phyloP scores from a whole-genome alignment of 2,113 vertebrate genomes.

The Tupaia chinensis region DNA sequence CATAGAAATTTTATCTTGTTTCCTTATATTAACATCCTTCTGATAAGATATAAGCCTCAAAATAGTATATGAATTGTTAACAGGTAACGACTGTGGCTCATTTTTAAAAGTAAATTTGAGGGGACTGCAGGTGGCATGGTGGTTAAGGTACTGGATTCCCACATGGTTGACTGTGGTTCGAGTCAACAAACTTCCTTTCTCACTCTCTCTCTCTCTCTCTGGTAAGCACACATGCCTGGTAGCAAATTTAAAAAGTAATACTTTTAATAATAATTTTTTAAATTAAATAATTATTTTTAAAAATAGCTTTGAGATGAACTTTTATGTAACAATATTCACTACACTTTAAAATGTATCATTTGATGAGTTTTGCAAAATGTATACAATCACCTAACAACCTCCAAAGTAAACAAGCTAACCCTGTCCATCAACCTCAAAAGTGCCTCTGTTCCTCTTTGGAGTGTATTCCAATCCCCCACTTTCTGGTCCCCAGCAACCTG shows the following conservation, averaged over 20 bases:
- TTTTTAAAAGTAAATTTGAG: not conserved
- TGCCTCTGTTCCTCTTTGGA: not conserved
- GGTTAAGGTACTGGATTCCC: too few species aligned
- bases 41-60: not conserved
- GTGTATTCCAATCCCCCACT: not conserved
- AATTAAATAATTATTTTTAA: not conserved
- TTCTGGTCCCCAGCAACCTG: not conserved
- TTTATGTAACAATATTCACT: not conserved
- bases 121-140: too few species aligned
- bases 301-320: not conserved
- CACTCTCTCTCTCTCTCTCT: too few species aligned
- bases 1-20: constrained; percentile 22
- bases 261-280: too few species aligned
- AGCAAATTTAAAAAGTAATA: too few species aligned
- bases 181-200: too few species aligned
- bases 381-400: not conserved
- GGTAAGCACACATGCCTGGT: too few species aligned
- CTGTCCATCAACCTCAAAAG: not conserved
- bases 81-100: not conserved
- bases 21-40: not conserved
- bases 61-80: not conserved
- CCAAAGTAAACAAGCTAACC: not conserved
- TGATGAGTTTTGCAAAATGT: constrained; percentile 7
- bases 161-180: too few species aligned
- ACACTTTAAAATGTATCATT: not conserved